Evolutionary conservation across 1,140 invertebrate species (phyloP), one percentile per base, ranked within the genome.

Genomic region (Acromyrmex charruanus): DNA sequence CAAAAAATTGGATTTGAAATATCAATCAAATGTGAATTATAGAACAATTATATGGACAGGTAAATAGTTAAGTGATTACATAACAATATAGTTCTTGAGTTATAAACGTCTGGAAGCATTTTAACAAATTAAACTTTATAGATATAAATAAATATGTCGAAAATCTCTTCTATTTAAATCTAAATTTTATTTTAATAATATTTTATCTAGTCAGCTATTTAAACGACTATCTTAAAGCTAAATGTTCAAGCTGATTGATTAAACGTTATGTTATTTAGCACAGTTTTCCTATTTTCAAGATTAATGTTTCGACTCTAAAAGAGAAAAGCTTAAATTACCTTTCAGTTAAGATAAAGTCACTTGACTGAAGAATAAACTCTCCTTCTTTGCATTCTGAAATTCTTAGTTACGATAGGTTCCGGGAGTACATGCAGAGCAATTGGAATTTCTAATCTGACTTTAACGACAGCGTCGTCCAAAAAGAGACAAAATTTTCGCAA

Each of bases 401-500:
- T 58, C n/a, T 80, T 53, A 53, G 16, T 69, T 55, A 80, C 49
- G n/a, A 66, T 18, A 21, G 31, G 14, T 69, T 3, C n/a, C 49
- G 49, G 18, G n/a, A 69, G 28, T 79, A 28, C 21, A 55, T 69
- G n/a, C 49, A 16, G 2, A 39, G 31, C 35, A 80, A 69, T 79
- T 66, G 77, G 28, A 79, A 79, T 80, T 80, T 80, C 31, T 28
- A 69, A 80, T 80, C 63, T 68, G 44, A 21, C 49, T 55, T n/a
- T 80, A 25, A 53, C 44, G 28, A 6, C 7, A 80, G 9, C 14
- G 31, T 69, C 21, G 55, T 25, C 9, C 49, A 55, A 69, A 55
- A 39, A 69, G 49, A 69, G 21, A 69, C n/a, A 14, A 80, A 80
- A 80, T 80, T 80, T 79, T 51, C 44, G 6, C 25, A 58, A 58